These are phyloP conservation scores for Clarias batrachus DNA, from an alignment of 2,113 vertebrate genomes.

Conservation along the genomic window DNA sequence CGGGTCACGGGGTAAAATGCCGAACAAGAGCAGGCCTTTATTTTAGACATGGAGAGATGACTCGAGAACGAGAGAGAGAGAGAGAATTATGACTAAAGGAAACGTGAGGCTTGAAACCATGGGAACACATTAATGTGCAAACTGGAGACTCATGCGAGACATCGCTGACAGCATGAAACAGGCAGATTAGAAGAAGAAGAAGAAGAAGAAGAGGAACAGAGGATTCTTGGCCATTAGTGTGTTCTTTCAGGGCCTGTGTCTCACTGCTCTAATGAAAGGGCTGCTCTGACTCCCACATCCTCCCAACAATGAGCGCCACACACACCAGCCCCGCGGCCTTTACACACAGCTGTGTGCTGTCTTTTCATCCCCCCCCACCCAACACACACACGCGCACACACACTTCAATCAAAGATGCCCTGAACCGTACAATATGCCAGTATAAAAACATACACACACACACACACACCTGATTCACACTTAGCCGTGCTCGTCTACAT, in stretches of 20 bases:
- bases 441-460: not conserved
- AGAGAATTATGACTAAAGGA: not conserved
- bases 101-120: not conserved
- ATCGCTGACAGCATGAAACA: not conserved
- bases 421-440: not conserved
- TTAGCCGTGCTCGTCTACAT: not conserved
- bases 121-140: not conserved
- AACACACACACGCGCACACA: constrained; percentile 10
- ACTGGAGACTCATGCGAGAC: not conserved
- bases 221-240: constrained; percentile 29
- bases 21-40: not conserved
- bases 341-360: constrained; percentile 28
- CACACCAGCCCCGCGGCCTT: constrained; percentile 19
- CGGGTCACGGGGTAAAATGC: not conserved
- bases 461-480: not conserved
- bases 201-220: not conserved
- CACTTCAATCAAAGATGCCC: not conserved
- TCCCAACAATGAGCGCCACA: constrained; percentile 28
- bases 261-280: constrained; percentile 33
- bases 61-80: not conserved
- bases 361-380: constrained; percentile 24
- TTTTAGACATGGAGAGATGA: not conserved
- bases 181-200: not conserved
- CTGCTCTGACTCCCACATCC: constrained; percentile 36
- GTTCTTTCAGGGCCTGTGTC: not conserved